phyloP scores from a whole-genome alignment of 2,888 invertebrate genomes.

The Drosophila anceps region DNA sequence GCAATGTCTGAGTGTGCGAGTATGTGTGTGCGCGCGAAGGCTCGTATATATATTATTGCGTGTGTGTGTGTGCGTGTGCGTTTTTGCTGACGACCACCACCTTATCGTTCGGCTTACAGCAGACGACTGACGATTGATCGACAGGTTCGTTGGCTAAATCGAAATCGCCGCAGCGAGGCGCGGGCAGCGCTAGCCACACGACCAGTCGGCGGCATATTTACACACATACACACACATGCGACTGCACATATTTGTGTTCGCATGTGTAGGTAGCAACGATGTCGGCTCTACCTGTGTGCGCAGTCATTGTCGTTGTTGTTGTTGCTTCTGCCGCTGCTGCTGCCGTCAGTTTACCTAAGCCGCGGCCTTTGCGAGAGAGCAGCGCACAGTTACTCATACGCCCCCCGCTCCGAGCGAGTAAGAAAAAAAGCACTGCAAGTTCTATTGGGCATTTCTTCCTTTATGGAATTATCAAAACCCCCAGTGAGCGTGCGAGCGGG shows the following conservation, averaged over 20 bases:
- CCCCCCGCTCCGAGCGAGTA: slow-evolving; percentile 41
- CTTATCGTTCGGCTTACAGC: slow-evolving; percentile 81
- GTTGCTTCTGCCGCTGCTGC: slow-evolving; percentile 10
- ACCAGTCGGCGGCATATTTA: slow-evolving; percentile 64
- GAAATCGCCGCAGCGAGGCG: slow-evolving; percentile 81
- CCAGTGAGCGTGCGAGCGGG: slow-evolving; percentile 60
- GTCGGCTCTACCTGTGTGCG: slow-evolving; percentile 48
- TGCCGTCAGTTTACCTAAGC: slow-evolving; percentile 56
- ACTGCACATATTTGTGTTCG: slow-evolving; percentile 10
- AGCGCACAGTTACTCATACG: slow-evolving; percentile 68
- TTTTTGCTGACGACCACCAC: slow-evolving; percentile 55
- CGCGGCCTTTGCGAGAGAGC: slow-evolving; percentile 55
- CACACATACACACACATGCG: slow-evolving; percentile 41
- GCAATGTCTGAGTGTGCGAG: slow-evolving; percentile 20
- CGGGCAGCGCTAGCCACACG: slow-evolving; percentile 74
- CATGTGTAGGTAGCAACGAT: slow-evolving; percentile 50
- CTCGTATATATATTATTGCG: background rate
- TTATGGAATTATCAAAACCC: slow-evolving; percentile 72
- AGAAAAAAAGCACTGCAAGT: slow-evolving; percentile 46
- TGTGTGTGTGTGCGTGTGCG: slow-evolving; percentile 22
- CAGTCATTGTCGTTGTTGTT: slow-evolving; percentile 21
- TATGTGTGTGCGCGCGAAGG: no score
- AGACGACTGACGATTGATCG: slow-evolving; percentile 84
- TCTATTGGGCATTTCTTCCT: slow-evolving; percentile 68
- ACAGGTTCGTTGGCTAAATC: slow-evolving; percentile 83